Percentiles rank a stretch among this genome's conserved stretches.
These are phyloP conservation scores for Anser brachyrhynchus DNA, from an alignment of 2,113 vertebrate species.

Conservation along the genomic window DNA sequence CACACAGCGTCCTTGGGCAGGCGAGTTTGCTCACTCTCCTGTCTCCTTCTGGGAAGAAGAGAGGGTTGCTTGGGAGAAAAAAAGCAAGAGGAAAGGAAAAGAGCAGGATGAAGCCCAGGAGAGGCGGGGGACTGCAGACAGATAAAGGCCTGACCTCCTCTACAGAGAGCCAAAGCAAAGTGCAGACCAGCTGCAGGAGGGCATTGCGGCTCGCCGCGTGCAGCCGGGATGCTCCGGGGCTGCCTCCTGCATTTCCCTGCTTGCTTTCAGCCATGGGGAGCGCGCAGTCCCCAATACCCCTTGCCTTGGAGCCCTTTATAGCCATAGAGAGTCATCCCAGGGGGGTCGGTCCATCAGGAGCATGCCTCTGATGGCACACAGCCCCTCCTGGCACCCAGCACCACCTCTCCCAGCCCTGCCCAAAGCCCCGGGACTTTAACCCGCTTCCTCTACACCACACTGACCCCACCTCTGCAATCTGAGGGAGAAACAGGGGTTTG, in stretches of 20 bases:
- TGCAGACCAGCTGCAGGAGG: background rate
- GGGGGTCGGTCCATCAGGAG: rapidly evolving
- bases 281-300: background rate
- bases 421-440: rapidly evolving
- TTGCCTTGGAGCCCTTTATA: background rate
- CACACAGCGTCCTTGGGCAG: rapidly evolving
- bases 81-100: background rate
- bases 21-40: background rate
- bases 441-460: background rate
- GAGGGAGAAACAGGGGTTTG: background rate
- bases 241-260: background rate
- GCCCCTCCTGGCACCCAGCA: background rate
- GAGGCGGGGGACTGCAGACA: background rate
- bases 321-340: rapidly evolving
- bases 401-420: background rate
- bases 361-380: background rate
- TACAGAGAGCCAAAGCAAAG: background rate
- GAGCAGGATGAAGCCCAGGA: background rate
- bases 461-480: background rate
- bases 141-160: background rate
- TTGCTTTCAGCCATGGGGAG: background rate
- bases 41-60: background rate
- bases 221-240: background rate
- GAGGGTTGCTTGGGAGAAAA: background rate
- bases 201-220: background rate